Base-by-base conservation (phyloP, 2,113 vertebrate genomes). In the Chaetorhynchus papuensis region DNA sequence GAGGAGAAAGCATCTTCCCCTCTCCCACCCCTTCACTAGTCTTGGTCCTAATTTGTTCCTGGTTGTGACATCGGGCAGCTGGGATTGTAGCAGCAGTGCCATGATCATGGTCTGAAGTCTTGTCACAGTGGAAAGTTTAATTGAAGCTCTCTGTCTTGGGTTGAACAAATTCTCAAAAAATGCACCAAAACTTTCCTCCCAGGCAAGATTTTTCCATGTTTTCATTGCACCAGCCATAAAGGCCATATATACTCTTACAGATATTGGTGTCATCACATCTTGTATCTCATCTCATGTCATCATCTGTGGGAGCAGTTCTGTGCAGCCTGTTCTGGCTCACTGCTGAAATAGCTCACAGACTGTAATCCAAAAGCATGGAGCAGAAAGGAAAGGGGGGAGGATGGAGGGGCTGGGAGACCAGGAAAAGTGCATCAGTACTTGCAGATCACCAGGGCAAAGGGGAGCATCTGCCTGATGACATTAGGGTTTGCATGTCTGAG, bases 271-370 rank as follows among this genome's bases (percentile, higher is more conserved):
- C 61, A 50, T 85, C 41, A 37, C 21, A 35, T 92, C 70, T 89
- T 87, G 41, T 84, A 89, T 63, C 75, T 93, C 60, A 22, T 89
- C 66, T 59, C 14, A 31, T 88, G 65, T 61, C 65, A 72, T 89
- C 61, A 26, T 52, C 71, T 85, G 72, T 70, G 39, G 49, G 69
- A 84, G 71, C 77, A 90, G 82, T 63, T 75, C 57, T 57, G 52
- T 83, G 82, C 47, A 87, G 72, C 59, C 54, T 74, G 53, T 72
- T 93, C 52, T 57, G 77, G 37, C 54, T 95, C 52, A 72, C 13
- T 0, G 2, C 66, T 61, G 74, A 87, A 90, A 87, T 41, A 89
- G 41, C 41, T 92, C 84, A 42, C 60, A 44, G 83, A 45, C 23
- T 84, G 44, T 1, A 2, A 75, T 84, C 47, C 64, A 79, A 89